Percentiles rank a stretch among this genome's conserved stretches.
These are phyloP conservation scores for Melanotaenia nigrans DNA, from an alignment of 2,797 vertebrate genomes.

Conservation along the genomic window DNA sequence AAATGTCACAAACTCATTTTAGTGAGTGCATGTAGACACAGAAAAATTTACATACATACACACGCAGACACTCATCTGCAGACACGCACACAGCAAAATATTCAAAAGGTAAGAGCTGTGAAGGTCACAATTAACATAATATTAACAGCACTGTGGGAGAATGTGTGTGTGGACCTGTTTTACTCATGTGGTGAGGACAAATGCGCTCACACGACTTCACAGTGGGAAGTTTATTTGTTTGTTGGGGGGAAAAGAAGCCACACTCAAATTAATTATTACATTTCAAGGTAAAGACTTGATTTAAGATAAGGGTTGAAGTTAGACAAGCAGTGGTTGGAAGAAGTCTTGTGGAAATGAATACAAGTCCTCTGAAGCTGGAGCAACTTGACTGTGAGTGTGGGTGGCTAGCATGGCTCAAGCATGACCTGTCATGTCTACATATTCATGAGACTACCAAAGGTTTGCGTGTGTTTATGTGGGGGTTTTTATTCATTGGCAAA, in stretches of 20 bases:
- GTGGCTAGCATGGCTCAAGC: slow-evolving; percentile 24
- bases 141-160: slow-evolving; percentile 28
- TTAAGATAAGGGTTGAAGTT: slow-evolving; percentile 2
- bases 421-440: slow-evolving; percentile 42
- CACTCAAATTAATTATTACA: slow-evolving; percentile 3
- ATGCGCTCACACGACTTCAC: slow-evolving; percentile 5
- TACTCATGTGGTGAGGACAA: slow-evolving; percentile 23
- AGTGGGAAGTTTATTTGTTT: slow-evolving; percentile 1
- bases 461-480: slow-evolving; percentile 29
- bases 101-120: slow-evolving; percentile 42
- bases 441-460: slow-evolving; percentile 37
- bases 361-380: slow-evolving; percentile 5
- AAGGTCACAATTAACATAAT: slow-evolving; percentile 78
- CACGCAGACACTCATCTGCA: slow-evolving; percentile 21
- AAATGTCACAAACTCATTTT: neutral
- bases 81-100: slow-evolving; percentile 42
- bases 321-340: neutral
- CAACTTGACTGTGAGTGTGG: neutral
- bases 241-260: slow-evolving; percentile 5
- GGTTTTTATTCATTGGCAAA: slow-evolving; percentile 34
- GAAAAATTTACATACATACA: slow-evolving; percentile 2
- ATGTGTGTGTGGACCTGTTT: slow-evolving; percentile 22
- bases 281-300: slow-evolving; percentile 15
- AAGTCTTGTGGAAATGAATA: neutral
- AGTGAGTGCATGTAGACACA: slow-evolving; percentile 4